Evolutionary conservation across 2,888 invertebrate genomes (phyloP).

Genomic region (Leucophenga maculata): DNA sequence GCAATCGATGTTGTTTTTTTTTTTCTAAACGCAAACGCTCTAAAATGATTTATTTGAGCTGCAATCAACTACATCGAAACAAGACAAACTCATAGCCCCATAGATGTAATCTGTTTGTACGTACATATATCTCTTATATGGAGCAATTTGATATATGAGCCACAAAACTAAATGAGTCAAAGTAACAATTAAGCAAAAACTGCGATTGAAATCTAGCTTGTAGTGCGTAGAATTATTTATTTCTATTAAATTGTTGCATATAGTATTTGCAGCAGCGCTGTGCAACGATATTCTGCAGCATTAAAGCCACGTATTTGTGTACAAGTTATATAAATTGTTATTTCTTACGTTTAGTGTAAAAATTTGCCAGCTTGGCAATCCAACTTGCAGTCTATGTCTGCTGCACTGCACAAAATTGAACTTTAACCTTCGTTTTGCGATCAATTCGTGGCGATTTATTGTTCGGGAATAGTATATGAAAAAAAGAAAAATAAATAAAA

Average conservation of each 20-base stretch:
- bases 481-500: not conserved
- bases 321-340: too few species aligned
- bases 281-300: not conserved
- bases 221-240: not conserved
- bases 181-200: constrained; percentile 1
- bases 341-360: not conserved
- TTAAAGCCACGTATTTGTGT: too few species aligned
- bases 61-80: constrained; percentile 51
- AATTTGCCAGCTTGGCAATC: not conserved
- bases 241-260: not conserved
- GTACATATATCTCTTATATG: too few species aligned
- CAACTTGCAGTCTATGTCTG: constrained; percentile 1
- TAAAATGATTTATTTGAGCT: constrained; percentile 55
- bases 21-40: not conserved
- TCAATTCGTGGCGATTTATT: constrained; percentile 63
- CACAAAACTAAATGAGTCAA: not conserved
- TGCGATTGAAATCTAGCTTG: constrained; percentile 22
- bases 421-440: constrained; percentile 64
- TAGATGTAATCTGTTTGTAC: not conserved
- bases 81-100: not conserved
- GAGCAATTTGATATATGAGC: too few species aligned
- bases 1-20: constrained; percentile 48
- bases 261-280: too few species aligned
- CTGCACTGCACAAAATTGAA: constrained; percentile 40
- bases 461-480: constrained; percentile 3